Evolutionary conservation across 2,797 vertebrate genomes (phyloP).

Genomic region (Eulemur coronatus): DNA sequence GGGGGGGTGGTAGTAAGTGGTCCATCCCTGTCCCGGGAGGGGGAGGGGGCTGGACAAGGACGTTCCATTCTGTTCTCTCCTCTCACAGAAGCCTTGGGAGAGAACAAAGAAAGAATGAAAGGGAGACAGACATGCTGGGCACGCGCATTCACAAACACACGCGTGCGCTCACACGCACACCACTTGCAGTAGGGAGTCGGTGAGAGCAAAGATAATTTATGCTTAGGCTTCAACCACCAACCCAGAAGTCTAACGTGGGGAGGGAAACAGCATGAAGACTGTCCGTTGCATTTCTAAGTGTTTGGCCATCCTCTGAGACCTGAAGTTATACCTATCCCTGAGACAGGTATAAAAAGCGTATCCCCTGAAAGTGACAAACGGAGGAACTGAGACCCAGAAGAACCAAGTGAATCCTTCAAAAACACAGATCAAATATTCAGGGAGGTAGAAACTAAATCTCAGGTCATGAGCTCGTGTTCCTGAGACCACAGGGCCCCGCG

Average conservation of each 20-base stretch:
- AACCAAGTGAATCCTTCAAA: not conserved
- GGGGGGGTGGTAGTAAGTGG: not conserved
- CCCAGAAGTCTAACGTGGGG: constrained; percentile 11
- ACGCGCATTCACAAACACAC: not conserved
- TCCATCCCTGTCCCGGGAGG: not conserved
- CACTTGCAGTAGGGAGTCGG: not conserved
- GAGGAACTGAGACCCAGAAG: not conserved
- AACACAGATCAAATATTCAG: not conserved
- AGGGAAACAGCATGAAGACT: not conserved
- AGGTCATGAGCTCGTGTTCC: not conserved
- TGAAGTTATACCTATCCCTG: not conserved
- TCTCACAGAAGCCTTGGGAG: constrained; percentile 29
- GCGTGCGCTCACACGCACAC: not conserved
- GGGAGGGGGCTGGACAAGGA: not conserved
- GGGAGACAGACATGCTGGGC: constrained; percentile 8
- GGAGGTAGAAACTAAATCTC: not conserved
- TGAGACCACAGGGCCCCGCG: not conserved
- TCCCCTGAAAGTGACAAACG: not conserved
- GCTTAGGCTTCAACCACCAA: constrained; percentile 23
- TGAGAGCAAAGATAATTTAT: constrained; percentile 20
- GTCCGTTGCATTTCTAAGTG: not conserved
- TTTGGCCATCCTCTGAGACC: not conserved
- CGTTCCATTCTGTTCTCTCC: not conserved
- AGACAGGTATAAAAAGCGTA: not conserved
- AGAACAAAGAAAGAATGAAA: constrained; percentile 61